These are phyloP conservation scores for Ellobius talpinus DNA, from an alignment of 2,113 vertebrate genomes.

Conservation along the genomic window DNA sequence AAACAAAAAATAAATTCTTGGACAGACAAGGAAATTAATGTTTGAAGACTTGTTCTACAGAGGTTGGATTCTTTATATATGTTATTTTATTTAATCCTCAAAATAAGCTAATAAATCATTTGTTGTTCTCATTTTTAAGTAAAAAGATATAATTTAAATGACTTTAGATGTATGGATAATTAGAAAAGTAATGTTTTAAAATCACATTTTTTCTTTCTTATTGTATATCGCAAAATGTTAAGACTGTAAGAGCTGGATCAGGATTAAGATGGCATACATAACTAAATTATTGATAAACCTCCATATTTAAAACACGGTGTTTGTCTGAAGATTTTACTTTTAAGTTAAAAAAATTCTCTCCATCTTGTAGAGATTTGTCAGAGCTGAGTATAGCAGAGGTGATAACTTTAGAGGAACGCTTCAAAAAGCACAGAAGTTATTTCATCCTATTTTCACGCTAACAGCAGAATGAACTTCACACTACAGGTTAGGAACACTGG, in stretches of 20 bases:
- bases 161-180: neutral
- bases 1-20: neutral
- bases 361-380: neutral
- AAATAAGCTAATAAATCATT: neutral
- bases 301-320: neutral
- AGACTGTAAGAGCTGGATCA: neutral
- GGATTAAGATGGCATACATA: neutral
- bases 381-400: neutral
- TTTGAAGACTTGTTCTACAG: neutral
- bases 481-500: neutral
- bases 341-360: neutral
- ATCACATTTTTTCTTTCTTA: neutral
- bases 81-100: constrained; percentile 28
- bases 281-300: neutral
- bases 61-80: neutral
- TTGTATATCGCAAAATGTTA: neutral
- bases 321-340: neutral
- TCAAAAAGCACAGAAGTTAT: neutral
- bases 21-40: constrained; percentile 2
- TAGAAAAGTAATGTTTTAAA: neutral
- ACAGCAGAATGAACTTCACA: neutral
- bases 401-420: neutral
- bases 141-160: constrained; percentile 29
- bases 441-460: neutral
- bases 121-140: neutral